Evolutionary conservation across 2,888 invertebrate species (phyloP).

Genomic region (Tipula confusa): DNA sequence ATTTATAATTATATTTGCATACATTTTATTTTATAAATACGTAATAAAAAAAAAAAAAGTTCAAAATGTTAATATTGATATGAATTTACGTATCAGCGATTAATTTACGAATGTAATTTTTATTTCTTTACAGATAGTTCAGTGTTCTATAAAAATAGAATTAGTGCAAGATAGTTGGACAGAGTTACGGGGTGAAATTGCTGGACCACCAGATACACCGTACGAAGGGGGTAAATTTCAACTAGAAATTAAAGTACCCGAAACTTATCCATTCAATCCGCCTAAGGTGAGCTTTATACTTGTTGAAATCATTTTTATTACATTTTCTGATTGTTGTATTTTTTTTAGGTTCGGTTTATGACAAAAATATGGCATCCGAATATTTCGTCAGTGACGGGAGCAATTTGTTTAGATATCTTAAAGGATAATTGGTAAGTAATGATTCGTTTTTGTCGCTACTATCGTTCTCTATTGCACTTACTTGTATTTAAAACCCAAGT

Average conservation of each 20-base stretch:
- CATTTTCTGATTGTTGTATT: not conserved
- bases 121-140: constrained; percentile 64
- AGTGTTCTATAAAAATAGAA: constrained; percentile 84
- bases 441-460: no score
- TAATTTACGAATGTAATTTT: not conserved
- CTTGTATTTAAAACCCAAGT: no score
- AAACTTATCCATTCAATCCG: constrained; percentile 98
- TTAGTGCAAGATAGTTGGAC: constrained; percentile 86
- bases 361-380: constrained; percentile 99
- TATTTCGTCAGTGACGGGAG: constrained; percentile 96
- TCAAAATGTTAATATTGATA: constrained; percentile 20
- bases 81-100: constrained; percentile 26
- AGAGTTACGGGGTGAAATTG: constrained; percentile 88
- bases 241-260: constrained; percentile 96
- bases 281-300: constrained; percentile 71
- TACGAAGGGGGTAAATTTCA: constrained; percentile 95
- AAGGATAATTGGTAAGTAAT: constrained; percentile 76
- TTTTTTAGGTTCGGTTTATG: constrained; percentile 84
- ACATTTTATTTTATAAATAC: not conserved
- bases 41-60: not conserved
- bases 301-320: not conserved
- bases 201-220: constrained; percentile 97
- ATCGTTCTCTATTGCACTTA: no score
- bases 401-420: constrained; percentile 96
- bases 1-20: not conserved